phyloP scores from a whole-genome alignment of 2,113 vertebrate species.

The Halichoerus grypus region DNA sequence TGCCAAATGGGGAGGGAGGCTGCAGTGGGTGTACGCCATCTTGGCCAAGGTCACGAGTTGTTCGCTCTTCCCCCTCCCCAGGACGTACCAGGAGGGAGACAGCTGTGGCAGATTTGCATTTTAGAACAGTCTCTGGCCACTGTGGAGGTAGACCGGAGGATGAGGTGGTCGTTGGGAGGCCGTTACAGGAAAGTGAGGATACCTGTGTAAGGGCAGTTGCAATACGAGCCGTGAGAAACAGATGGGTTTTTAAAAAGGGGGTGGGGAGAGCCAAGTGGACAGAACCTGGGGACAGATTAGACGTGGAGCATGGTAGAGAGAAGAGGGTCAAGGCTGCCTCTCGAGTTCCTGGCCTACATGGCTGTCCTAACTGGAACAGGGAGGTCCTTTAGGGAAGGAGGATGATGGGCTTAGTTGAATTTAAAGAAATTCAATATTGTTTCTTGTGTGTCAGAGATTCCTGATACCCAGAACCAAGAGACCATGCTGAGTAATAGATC shows the following conservation, averaged over 20 bases:
- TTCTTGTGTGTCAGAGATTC: background rate
- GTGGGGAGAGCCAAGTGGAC: too few relatives aligned
- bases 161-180: background rate
- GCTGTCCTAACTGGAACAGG: too few relatives aligned
- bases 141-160: background rate
- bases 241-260: background rate
- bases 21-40: background rate
- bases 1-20: background rate
- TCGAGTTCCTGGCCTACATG: background rate
- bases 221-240: background rate
- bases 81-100: background rate
- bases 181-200: background rate
- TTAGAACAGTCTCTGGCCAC: background rate
- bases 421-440: background rate
- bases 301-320: background rate
- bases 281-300: background rate
- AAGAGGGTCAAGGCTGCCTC: background rate
- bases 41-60: background rate
- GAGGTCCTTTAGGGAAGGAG: background rate
- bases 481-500: background rate
- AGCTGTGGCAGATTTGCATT: rapidly evolving
- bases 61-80: rapidly evolving
- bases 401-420: background rate
- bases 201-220: background rate
- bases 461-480: background rate